Percentiles rank a stretch among this genome's conserved stretches.
Conservation (phyloP, 2,888 invertebrate genomes). For the Cordylochernes scorpioides region DNA sequence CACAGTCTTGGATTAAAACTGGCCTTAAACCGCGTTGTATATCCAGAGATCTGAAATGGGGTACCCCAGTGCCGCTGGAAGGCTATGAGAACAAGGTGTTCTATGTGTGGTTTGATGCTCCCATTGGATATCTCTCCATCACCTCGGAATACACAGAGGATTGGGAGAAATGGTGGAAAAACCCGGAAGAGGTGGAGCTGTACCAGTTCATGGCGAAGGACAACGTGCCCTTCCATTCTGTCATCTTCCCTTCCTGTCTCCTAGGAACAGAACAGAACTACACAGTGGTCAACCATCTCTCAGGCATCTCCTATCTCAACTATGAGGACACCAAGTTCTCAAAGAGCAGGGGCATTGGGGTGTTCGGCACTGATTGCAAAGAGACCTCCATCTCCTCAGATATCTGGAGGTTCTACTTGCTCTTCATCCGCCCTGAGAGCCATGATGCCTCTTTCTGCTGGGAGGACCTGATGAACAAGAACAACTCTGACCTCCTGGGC, state of each 20-base stretch:
- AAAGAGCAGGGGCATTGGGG: conserved; percentile 80
- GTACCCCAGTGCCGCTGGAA: conserved; percentile 72
- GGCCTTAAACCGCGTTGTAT: conserved; percentile 84
- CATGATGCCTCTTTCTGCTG: conserved; percentile 74
- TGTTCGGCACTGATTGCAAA: conserved; percentile 82
- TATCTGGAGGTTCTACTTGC: conserved; percentile 76
- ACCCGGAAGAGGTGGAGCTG: conserved; percentile 38
- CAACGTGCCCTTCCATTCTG: conserved; percentile 95
- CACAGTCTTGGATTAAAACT: conserved; percentile 68
- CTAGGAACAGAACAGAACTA: conserved; percentile 58
- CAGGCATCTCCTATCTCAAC: too few relatives aligned
- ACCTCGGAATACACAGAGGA: conserved; percentile 65
- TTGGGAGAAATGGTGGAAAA: conserved; percentile 67
- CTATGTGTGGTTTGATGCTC: conserved; percentile 99
- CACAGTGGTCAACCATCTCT: conserved; percentile 56
- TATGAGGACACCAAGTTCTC: conserved; percentile 97
- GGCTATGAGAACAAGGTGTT: conserved; percentile 73
- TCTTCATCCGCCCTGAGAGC: conserved; percentile 73
- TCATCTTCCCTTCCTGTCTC: conserved; percentile 76
- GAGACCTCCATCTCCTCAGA: conserved; percentile 69
- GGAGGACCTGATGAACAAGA: conserved; percentile 67
- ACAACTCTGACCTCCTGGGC: conserved; percentile 83
- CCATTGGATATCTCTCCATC: conserved; percentile 88
- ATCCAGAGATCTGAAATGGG: conserved; percentile 92
- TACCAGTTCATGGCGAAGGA: conserved; percentile 99